Percentiles rank a stretch among this genome's conserved stretches.
Conservation (phyloP, 1,140 invertebrate species). For the Halotydeus destructor region DNA sequence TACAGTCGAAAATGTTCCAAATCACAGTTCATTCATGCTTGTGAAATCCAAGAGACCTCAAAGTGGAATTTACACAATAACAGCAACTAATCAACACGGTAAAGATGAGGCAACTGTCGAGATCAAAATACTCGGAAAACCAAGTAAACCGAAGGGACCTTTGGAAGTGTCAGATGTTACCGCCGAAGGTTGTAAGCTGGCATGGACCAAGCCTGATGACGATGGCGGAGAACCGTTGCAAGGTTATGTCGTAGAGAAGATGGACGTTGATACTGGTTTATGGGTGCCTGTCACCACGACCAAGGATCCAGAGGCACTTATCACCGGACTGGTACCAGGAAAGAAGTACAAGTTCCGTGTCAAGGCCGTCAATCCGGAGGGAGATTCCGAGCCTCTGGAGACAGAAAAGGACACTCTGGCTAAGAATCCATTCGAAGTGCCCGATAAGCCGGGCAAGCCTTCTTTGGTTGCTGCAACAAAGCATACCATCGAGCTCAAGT, state of each 20-base stretch:
- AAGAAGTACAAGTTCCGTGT: constrained; percentile 98
- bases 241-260: constrained; percentile 88
- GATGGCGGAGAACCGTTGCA: constrained; percentile 76
- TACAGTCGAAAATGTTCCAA: constrained; percentile 49
- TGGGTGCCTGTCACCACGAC: constrained; percentile 71
- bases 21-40: constrained; percentile 54
- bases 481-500: constrained; percentile 74
- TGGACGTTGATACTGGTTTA: constrained; percentile 68
- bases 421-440: constrained; percentile 88
- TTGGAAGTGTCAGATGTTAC: constrained; percentile 73
- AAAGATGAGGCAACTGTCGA: constrained; percentile 30
- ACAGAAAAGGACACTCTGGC: constrained; percentile 61
- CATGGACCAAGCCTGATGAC: constrained; percentile 40
- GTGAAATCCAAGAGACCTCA: constrained; percentile 35
- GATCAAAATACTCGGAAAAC: constrained; percentile 47
- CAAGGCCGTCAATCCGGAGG: constrained; percentile 90
- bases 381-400: constrained; percentile 75
- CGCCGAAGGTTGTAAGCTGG: constrained; percentile 36
- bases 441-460: constrained; percentile 71
- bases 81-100: constrained; percentile 30
- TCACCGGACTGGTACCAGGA: constrained; percentile 66
- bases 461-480: constrained; percentile 57
- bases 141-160: constrained; percentile 70
- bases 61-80: constrained; percentile 26
- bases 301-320: constrained; percentile 56